phyloP scores from a whole-genome alignment of 2,113 vertebrate genomes.

The Myodes glareolus region DNA sequence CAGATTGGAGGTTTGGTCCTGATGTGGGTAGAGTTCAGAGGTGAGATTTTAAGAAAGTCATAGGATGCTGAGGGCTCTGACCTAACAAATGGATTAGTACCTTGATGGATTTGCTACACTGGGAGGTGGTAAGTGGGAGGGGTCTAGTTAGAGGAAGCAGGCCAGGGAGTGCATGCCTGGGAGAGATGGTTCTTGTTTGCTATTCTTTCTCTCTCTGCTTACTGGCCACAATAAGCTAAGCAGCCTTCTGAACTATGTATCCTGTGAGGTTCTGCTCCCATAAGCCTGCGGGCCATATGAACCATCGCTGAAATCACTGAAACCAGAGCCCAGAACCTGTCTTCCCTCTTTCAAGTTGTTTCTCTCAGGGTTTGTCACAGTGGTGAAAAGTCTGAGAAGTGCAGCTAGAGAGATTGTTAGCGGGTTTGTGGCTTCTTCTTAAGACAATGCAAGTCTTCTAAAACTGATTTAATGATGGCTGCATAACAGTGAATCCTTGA shows the following conservation, averaged over 20 bases:
- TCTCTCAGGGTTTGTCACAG: neutral
- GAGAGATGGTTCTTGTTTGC: neutral
- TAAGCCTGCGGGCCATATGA: neutral
- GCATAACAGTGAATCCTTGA: neutral
- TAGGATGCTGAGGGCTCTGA: neutral
- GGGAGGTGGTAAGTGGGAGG: neutral
- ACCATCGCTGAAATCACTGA: neutral
- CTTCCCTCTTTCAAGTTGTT: neutral
- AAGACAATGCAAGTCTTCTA: neutral
- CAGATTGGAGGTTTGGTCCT: neutral
- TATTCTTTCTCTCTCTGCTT: neutral
- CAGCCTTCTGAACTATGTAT: neutral
- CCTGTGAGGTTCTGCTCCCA: neutral
- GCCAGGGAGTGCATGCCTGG: too few species aligned
- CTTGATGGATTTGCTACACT: neutral
- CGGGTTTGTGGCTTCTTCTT: neutral
- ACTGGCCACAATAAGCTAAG: neutral
- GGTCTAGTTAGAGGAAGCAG: neutral
- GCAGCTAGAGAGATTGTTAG: neutral
- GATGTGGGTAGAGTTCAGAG: neutral
- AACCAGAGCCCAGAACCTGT: neutral
- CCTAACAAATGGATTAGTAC: neutral
- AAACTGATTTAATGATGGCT: slow-evolving; percentile 44
- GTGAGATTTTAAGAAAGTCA: neutral
- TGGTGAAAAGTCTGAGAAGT: neutral